Evolutionary conservation across 2,797 vertebrate genomes (phyloP).

Genomic region (Kryptopterus vitreolus): DNA sequence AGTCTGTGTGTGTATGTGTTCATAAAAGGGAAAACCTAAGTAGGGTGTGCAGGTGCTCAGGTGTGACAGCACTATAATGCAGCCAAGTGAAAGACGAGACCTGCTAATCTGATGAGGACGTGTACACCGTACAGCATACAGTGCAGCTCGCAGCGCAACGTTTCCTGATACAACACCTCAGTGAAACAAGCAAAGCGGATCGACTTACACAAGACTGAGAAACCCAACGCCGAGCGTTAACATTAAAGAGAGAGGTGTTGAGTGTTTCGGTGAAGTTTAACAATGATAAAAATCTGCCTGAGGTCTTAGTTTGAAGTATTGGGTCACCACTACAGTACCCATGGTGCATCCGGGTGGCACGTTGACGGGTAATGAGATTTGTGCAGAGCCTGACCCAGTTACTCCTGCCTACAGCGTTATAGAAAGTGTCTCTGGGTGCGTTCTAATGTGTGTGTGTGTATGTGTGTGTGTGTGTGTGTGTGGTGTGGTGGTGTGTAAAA

Average conservation of each 20-base stretch:
- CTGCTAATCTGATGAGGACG: slow-evolving; percentile 20
- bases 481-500: neutral
- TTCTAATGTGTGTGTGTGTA: slow-evolving; percentile 27
- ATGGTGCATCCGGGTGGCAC: slow-evolving; percentile 49
- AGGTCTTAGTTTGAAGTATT: slow-evolving; percentile 37
- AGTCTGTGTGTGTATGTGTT: neutral
- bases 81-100: slow-evolving; percentile 42
- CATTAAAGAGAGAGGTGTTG: slow-evolving; percentile 18
- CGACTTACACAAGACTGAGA: slow-evolving; percentile 40
- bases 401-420: slow-evolving; percentile 46
- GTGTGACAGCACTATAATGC: slow-evolving; percentile 7
- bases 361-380: slow-evolving; percentile 54
- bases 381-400: slow-evolving; percentile 55
- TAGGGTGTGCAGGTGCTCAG: slow-evolving; percentile 23
- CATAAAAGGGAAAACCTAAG: neutral
- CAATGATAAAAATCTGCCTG: slow-evolving; percentile 3
- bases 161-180: slow-evolving; percentile 3
- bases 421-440: slow-evolving; percentile 28
- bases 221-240: slow-evolving; percentile 30
- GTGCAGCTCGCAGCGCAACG: slow-evolving; percentile 5
- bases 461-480: slow-evolving; percentile 31
- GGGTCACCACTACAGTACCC: slow-evolving; percentile 49
- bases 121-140: slow-evolving; percentile 1
- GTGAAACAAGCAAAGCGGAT: slow-evolving; percentile 27
- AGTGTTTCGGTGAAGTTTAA: slow-evolving; percentile 12